Evolutionary conservation across 2,113 vertebrate genomes (phyloP).

Genomic region (Nanorana parkeri): DNA sequence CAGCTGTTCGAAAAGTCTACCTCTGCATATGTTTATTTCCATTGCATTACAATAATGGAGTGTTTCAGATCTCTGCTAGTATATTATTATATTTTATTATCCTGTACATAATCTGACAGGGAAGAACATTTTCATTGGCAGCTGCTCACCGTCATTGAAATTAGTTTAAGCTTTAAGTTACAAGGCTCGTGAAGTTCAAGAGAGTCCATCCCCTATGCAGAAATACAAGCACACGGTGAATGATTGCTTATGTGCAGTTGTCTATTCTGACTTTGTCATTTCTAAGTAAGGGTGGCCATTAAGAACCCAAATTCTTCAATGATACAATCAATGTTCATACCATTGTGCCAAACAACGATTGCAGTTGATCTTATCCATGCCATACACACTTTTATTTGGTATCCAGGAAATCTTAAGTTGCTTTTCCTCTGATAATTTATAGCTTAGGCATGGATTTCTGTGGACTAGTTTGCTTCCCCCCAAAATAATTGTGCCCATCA

Average conservation of each 20-base stretch:
- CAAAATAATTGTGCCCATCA: too few relatives aligned
- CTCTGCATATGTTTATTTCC: slow-evolving; percentile 2
- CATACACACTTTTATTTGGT: too few relatives aligned
- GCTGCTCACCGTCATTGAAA: slow-evolving; percentile 18
- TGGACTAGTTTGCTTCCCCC: too few relatives aligned
- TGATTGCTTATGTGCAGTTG: neutral
- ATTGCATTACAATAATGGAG: slow-evolving; percentile 26
- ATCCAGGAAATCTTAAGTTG: too few relatives aligned
- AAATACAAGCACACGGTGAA: neutral
- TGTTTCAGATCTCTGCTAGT: slow-evolving; percentile 12
- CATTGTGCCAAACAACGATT: too few relatives aligned
- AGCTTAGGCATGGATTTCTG: too few relatives aligned
- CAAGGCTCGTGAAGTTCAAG: slow-evolving; percentile 3
- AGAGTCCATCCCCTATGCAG: slow-evolving; percentile 1
- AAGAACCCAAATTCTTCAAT: too few relatives aligned
- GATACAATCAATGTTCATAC: too few relatives aligned
- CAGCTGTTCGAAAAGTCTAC: neutral
- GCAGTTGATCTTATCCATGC: too few relatives aligned
- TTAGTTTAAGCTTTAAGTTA: slow-evolving; percentile 8
- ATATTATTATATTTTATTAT: slow-evolving; percentile 39
- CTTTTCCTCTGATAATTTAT: too few relatives aligned
- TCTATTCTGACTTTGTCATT: neutral
- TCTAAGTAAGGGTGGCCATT: too few relatives aligned
- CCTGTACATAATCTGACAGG: slow-evolving; percentile 35
- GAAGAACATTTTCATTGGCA: slow-evolving; percentile 31